Evolutionary conservation across 2,113 vertebrate species (phyloP).

Genomic region (Actinemys pallida): DNA sequence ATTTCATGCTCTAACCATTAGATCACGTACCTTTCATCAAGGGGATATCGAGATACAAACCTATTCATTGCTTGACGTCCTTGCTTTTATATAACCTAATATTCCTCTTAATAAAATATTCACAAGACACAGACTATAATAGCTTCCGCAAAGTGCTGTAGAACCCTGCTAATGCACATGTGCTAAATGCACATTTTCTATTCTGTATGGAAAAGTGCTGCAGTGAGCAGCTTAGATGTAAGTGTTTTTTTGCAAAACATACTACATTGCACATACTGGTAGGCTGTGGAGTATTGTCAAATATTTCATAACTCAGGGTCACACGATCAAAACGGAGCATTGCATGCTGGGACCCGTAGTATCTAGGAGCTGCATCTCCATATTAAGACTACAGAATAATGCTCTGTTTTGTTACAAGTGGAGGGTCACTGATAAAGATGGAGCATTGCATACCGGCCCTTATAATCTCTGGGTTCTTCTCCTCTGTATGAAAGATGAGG

Average conservation of each 20-base stretch:
- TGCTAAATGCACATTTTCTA: not conserved
- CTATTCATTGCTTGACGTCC: not conserved
- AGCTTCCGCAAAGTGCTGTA: not conserved
- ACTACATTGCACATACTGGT: not conserved
- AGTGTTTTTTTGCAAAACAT: not conserved
- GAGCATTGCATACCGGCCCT: not conserved
- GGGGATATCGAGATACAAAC: not conserved
- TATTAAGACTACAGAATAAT: not conserved
- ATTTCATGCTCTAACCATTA: constrained; percentile 10
- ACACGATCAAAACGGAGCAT: not conserved
- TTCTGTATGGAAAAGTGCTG: not conserved
- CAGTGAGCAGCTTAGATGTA: not conserved
- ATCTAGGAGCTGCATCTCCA: not conserved
- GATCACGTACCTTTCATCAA: not conserved
- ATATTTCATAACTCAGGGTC: not conserved
- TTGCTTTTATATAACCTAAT: not conserved
- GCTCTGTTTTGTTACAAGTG: not conserved
- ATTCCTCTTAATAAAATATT: not conserved
- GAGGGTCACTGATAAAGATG: constrained; percentile 7
- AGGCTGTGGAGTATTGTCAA: not conserved
- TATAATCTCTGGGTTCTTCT: not conserved
- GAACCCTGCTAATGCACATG: rapidly evolving
- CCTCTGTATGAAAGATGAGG: constrained; percentile 21
- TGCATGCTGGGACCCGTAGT: not conserved
- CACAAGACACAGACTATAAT: not conserved